Percentiles rank a stretch among this genome's conserved stretches.
These are phyloP conservation scores for Diadema setosum DNA, from an alignment of 35 echinoderm and acorn worm species.

Conservation along the genomic window DNA sequence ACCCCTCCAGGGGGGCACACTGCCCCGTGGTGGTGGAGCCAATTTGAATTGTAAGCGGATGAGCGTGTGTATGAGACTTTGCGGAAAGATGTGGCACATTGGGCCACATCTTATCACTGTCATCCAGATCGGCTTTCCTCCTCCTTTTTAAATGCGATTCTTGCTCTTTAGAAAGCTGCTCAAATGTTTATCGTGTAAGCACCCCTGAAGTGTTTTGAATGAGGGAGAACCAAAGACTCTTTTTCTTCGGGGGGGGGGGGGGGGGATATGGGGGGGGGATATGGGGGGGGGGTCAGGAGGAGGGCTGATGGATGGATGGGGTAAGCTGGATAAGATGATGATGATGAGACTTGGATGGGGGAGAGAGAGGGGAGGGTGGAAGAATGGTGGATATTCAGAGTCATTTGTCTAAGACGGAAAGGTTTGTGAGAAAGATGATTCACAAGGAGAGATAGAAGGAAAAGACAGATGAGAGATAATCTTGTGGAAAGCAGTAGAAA, in stretches of 20 bases:
- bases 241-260: background rate
- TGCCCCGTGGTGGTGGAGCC: background rate
- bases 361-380: background rate
- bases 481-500: no score
- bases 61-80: background rate
- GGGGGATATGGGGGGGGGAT: background rate
- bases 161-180: background rate
- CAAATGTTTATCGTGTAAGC: constrained; percentile 7
- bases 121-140: background rate
- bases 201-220: background rate
- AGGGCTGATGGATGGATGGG: no score
- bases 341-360: background rate
- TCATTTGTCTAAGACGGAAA: background rate
- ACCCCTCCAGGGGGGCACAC: background rate
- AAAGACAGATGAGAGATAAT: background rate
- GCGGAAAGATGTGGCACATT: background rate
- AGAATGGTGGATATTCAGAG: background rate
- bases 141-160: background rate
- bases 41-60: background rate
- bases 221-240: background rate
- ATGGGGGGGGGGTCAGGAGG: background rate
- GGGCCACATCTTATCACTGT: background rate
- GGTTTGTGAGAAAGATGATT: background rate
- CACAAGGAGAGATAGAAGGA: background rate
- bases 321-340: background rate